Evolutionary conservation across 2,113 vertebrate species (phyloP), one percentile per base, ranked within the genome.

Genomic region (Galeopterus variegatus): DNA sequence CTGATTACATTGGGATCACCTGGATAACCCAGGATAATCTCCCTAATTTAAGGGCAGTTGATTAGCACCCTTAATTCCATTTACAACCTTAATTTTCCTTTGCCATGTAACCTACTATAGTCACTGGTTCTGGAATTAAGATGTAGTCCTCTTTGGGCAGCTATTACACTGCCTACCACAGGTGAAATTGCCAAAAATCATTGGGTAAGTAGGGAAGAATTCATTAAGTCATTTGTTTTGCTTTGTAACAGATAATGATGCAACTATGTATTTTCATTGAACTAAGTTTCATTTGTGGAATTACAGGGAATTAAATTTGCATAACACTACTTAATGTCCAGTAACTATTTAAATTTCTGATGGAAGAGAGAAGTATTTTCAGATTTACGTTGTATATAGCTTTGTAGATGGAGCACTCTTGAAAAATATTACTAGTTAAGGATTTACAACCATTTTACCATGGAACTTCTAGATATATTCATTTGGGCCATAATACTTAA

Each of bases 311-410:
- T n/a, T 54, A 80, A 82, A 89, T 50, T 86, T 48, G 8, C 1
- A 52, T 72, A 81, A 65, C 6, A 13, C 6, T 41, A 89, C 58
- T 62, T 19, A 69, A 58, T 73, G 3, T 90, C 15, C 5, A 67
- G 62, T 23, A 75, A 67, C 4, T 85, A 81, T 62, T 90, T 91
- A 60, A 2, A 84, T 93, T 95, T 90, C 60, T 79, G 13, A 81
- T 6, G 2, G 17, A 65, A 90, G 17, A 79, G 50, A 54, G 23
- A 67, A 75, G 2, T n/a, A 56, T 65, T 94, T 90, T 91, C 21
- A 33, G 1, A 80, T 72, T 7, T 62, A 21, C 70, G 8, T 0
- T 76, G 21, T 69, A 81, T 96, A 41, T 52, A 92, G 64, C 5
- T 92, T 58, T 67, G 33, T 12, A 84, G 28, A 80, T 36, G 4